Conservation (phyloP, 2,888 invertebrate species). For the Eristalis tenax region DNA sequence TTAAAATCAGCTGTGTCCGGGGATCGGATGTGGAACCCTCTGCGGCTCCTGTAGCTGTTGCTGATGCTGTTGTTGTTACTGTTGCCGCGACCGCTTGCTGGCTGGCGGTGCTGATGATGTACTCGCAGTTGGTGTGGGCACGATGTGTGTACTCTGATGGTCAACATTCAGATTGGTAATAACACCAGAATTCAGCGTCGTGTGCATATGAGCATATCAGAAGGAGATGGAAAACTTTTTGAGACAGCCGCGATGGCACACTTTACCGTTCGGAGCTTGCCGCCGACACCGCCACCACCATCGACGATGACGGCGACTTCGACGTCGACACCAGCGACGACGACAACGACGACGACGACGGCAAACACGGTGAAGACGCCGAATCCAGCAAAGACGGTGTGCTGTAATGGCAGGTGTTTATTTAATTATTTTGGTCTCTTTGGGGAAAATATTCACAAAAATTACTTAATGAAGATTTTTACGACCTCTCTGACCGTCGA, state of each 20-base stretch:
- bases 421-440: constrained; percentile 69
- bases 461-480: constrained; percentile 69
- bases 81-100: background rate
- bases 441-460: constrained; percentile 58
- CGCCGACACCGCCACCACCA: constrained; percentile 3
- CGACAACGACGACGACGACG: background rate
- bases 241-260: constrained; percentile 66
- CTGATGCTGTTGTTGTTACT: background rate
- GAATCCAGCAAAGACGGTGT: constrained; percentile 18
- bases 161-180: constrained; percentile 56
- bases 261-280: constrained; percentile 59
- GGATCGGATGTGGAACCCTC: constrained; percentile 33
- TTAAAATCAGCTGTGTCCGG: constrained; percentile 67
- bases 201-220: constrained; percentile 4
- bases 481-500: constrained; percentile 55
- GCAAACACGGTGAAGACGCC: background rate
- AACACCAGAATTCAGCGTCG: constrained; percentile 28
- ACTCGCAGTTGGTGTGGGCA: constrained; percentile 31
- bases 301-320: background rate
- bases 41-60: constrained; percentile 13
- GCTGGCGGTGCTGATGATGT: constrained; percentile 39
- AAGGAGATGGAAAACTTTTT: constrained; percentile 34
- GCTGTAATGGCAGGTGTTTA: constrained; percentile 71
- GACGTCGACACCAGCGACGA: constrained; percentile 7
- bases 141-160: constrained; percentile 34